Evolutionary conservation across 2,888 invertebrate species (phyloP).

Genomic region (Lasius fuliginosus): DNA sequence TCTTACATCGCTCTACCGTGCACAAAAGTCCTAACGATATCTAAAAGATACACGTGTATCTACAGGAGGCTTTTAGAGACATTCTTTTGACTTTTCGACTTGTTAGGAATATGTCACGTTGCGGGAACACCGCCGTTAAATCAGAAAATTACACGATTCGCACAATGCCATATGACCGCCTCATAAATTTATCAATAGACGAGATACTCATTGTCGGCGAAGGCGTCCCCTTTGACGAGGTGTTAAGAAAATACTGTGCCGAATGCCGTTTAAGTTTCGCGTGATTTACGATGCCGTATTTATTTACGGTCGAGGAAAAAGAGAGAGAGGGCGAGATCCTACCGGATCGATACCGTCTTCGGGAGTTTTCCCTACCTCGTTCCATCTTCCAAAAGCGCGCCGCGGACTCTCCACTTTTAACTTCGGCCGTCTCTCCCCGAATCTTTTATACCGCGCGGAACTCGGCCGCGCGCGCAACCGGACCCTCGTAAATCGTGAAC

Average conservation of each 20-base stretch:
- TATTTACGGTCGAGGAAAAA: conserved; percentile 32
- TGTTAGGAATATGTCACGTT: neutral
- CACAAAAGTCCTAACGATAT: neutral
- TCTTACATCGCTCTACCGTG: neutral
- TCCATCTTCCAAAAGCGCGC: conserved; percentile 28
- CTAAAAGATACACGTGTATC: neutral
- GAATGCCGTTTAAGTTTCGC: conserved; percentile 72
- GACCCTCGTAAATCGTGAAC: conserved; percentile 77
- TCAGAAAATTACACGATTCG: conserved; percentile 47
- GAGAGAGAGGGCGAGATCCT: conserved; percentile 58
- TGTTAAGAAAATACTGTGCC: conserved; percentile 79
- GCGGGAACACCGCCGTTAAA: neutral
- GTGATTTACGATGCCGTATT: conserved; percentile 76
- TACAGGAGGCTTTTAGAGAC: neutral
- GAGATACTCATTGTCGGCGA: conserved; percentile 40
- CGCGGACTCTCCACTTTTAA: conserved; percentile 62
- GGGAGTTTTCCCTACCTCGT: conserved; percentile 38
- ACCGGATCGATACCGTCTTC: conserved; percentile 62
- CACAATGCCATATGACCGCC: conserved; percentile 14
- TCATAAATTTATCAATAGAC: conserved; percentile 58
- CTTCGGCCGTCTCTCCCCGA: conserved; percentile 37
- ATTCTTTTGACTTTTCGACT: neutral
- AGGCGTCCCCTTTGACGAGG: conserved; percentile 75
- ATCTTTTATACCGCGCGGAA: conserved; percentile 70
- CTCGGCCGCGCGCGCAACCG: conserved; percentile 66